phyloP scores from a whole-genome alignment of 2,113 vertebrate species.

The Paradisaea rubra region DNA sequence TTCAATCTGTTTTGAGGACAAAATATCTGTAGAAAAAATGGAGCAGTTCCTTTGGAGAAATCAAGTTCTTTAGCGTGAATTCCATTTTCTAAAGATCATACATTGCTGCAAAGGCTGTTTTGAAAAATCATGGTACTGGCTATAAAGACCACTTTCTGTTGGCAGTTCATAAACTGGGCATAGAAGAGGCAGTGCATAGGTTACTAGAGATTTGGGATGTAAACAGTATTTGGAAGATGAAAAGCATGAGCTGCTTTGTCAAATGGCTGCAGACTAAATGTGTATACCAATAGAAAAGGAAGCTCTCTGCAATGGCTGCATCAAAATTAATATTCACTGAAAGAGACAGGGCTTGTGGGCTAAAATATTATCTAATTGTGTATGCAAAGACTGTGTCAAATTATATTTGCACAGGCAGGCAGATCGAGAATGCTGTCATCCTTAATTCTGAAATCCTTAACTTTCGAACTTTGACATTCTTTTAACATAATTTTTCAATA shows the following conservation, averaged over 20 bases:
- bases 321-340: background rate
- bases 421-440: background rate
- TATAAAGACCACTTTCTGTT: background rate
- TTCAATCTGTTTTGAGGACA: background rate
- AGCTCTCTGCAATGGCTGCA: background rate
- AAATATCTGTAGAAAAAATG: background rate
- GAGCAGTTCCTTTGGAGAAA: background rate
- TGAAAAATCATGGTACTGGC: background rate
- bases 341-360: background rate
- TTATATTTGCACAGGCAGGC: background rate
- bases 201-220: background rate
- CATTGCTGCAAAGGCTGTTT: background rate
- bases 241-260: background rate
- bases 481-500: constrained; percentile 13
- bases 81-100: background rate
- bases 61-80: background rate
- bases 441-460: constrained; percentile 12
- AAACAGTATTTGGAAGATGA: background rate
- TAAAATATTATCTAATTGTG: background rate
- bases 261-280: background rate
- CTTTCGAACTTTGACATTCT: constrained; percentile 16
- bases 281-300: background rate
- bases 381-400: constrained; percentile 1
- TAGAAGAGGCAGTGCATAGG: background rate
- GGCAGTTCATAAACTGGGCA: background rate